phyloP scores from a whole-genome alignment of 2,888 invertebrate species.

The Xylophagus ater region DNA sequence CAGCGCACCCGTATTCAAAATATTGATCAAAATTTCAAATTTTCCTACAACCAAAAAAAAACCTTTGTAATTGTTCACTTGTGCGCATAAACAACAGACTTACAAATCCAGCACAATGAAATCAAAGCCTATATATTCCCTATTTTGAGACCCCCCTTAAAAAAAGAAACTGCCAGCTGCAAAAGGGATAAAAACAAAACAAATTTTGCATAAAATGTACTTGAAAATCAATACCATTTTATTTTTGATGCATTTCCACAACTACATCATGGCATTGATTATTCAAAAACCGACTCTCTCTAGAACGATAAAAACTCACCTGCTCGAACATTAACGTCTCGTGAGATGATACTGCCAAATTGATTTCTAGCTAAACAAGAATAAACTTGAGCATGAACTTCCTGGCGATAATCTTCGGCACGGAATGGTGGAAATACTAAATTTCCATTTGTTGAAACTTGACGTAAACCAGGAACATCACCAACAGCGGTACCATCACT shows the following conservation, averaged over 20 bases:
- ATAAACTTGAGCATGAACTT: constrained; percentile 90
- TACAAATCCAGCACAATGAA: too few relatives aligned
- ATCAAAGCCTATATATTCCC: too few relatives aligned
- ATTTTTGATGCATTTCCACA: constrained; percentile 10
- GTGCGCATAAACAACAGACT: too few relatives aligned
- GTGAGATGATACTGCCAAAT: constrained; percentile 80
- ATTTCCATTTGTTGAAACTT: constrained; percentile 83
- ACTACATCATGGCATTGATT: constrained; percentile 13
- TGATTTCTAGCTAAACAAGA: constrained; percentile 83
- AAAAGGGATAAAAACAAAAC: not conserved
- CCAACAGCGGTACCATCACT: constrained; percentile 85
- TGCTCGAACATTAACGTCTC: constrained; percentile 88
- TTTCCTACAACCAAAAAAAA: too few relatives aligned
- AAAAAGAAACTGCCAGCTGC: too few relatives aligned
- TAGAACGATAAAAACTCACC: constrained; percentile 50
- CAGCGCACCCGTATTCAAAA: too few relatives aligned
- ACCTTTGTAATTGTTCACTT: too few relatives aligned
- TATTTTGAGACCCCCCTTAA: too few relatives aligned
- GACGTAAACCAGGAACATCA: constrained; percentile 77
- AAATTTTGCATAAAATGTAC: not conserved
- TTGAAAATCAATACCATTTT: not conserved
- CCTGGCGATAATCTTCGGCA: constrained; percentile 84
- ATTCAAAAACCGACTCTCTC: constrained; percentile 18
- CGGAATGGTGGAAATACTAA: constrained; percentile 90
- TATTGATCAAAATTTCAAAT: too few relatives aligned